Base-by-base conservation (phyloP, 2,888 invertebrate species). In the Terebella lapidaria region DNA sequence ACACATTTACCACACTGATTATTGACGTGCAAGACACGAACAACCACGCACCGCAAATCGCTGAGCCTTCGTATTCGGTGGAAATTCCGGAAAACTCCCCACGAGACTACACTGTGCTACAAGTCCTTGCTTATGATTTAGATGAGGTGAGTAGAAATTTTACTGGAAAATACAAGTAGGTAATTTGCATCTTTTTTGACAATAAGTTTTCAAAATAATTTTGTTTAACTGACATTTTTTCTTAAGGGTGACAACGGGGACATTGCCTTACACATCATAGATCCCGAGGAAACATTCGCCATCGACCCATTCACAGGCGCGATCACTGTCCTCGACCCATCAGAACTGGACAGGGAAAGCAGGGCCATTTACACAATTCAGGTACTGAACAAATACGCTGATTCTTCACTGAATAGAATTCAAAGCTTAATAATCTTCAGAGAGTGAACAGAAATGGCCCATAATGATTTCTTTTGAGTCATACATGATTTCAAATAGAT, bases 51-150 rank as follows among this genome's bases (percentile, higher is more conserved):
- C 63, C 63, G 26, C 46, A 20, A 18, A 51, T 63, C 46, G 27
- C 15, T 22, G 22, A 18, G 18, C 30, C 51, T 5, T 22, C 26
- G 15, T 57, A 59, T 47, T 56, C 49, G 3, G 61, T 55, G 28
- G 58, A 51, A 29, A 55, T 63, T n/a, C 61, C 63, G 1, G 63
- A 63, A 30, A 54, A 63, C 35, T 28, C 63, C 5, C 59, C 63
- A 1, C 52, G n/a, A 24, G 58, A 53, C 30, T 61, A 60, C 61
- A 42, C 42, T 18, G 56, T 63, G 29, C 10, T 49, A 10, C 53
- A 54, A 49, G 27, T 63, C 10, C 18, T 15, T 1, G 63, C 60
- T 22, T 4, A 24, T 3, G 63, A 63, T 35, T 18, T 27, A 26
- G 63, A 63, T 24, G n/a, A 42, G 53, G 62, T 62, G 15, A 56